Evolutionary conservation across 2,113 vertebrate species (phyloP).

Genomic region (Eudyptes chrysolophus): DNA sequence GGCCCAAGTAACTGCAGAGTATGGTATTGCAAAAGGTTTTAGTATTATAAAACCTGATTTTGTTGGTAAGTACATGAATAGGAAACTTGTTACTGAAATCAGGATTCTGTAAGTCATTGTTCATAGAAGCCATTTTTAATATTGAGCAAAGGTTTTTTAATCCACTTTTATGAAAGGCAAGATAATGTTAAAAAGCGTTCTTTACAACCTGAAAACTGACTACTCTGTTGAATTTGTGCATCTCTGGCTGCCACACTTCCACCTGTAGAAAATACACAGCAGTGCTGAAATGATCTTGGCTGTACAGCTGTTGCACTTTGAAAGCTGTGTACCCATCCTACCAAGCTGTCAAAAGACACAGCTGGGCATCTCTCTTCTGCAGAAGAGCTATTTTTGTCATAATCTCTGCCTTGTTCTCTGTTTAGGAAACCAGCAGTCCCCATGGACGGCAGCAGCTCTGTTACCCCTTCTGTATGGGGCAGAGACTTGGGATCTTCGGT

Average conservation of each 20-base stretch:
- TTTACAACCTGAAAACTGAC: not conserved
- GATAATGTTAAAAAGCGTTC: not conserved
- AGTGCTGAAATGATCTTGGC: not conserved
- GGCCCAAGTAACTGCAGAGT: not conserved
- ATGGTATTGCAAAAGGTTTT: not conserved
- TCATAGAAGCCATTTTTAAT: not conserved
- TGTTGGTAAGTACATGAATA: not conserved
- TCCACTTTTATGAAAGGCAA: not conserved
- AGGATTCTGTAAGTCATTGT: not conserved
- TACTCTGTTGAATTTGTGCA: not conserved
- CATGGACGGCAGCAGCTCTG: not conserved
- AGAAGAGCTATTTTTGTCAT: not conserved
- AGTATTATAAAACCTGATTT: not conserved
- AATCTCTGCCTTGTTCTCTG: not conserved
- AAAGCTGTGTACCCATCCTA: not conserved
- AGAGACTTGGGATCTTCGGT: not conserved
- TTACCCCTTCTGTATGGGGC: not conserved
- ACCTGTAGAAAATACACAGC: not conserved
- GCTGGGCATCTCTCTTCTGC: not conserved
- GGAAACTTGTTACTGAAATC: not conserved
- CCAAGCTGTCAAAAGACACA: not conserved
- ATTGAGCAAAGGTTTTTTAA: accelerated
- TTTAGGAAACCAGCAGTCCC: not conserved
- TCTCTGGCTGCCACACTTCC: not conserved
- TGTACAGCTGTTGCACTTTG: not conserved